Evolutionary conservation across 2,888 invertebrate species (phyloP).

Genomic region (Volucella inanis): DNA sequence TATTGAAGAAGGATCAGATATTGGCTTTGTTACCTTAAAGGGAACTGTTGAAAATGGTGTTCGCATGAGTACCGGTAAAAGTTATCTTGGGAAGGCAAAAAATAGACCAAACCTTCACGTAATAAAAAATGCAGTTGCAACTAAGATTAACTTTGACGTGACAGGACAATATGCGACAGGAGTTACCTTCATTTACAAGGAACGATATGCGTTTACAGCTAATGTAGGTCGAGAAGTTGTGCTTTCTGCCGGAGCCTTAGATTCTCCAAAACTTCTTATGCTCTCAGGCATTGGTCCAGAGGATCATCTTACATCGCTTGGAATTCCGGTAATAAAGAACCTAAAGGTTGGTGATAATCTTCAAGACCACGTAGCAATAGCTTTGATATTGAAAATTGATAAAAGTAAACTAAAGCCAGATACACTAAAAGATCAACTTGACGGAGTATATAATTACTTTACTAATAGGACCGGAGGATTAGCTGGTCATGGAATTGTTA

Average conservation of each 20-base stretch:
- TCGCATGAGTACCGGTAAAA: slow-evolving; percentile 85
- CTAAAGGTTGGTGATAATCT: slow-evolving; percentile 87
- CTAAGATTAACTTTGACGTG: slow-evolving; percentile 84
- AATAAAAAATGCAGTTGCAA: slow-evolving; percentile 84
- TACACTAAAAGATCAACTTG: slow-evolving; percentile 52
- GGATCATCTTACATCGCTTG: slow-evolving; percentile 66
- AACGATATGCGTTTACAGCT: slow-evolving; percentile 77
- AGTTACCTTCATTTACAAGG: slow-evolving; percentile 82
- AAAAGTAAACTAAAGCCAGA: slow-evolving; percentile 42
- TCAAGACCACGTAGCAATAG: slow-evolving; percentile 89
- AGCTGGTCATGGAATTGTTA: slow-evolving; percentile 77
- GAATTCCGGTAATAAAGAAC: slow-evolving; percentile 75
- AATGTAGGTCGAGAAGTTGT: slow-evolving; percentile 75
- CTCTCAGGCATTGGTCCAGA: slow-evolving; percentile 77
- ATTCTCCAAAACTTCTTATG: slow-evolving; percentile 77
- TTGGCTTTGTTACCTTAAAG: slow-evolving; percentile 85
- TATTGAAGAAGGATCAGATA: slow-evolving; percentile 84
- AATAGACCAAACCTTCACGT: slow-evolving; percentile 82
- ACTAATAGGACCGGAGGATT: slow-evolving; percentile 75
- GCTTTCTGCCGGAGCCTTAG: slow-evolving; percentile 79
- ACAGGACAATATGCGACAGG: slow-evolving; percentile 82
- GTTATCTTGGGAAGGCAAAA: slow-evolving; percentile 84
- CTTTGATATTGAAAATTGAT: slow-evolving; percentile 80
- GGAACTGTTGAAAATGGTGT: slow-evolving; percentile 85
- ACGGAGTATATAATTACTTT: slow-evolving; percentile 81